Evolutionary conservation across 2,113 vertebrate genomes (phyloP).

Genomic region (Emydura subglobosa): DNA sequence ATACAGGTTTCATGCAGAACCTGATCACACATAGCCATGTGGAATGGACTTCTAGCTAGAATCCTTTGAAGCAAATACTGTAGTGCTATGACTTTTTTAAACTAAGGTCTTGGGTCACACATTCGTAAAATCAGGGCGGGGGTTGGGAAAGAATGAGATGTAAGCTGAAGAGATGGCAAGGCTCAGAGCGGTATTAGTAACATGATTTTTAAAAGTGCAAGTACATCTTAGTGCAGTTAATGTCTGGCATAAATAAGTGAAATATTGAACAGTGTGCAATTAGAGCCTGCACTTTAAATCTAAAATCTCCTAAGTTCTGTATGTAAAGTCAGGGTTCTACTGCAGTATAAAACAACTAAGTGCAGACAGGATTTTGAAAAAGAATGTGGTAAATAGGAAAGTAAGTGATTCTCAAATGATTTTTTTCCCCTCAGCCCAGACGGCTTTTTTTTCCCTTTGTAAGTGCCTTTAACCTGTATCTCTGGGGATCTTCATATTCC

Average conservation of each 20-base stretch:
- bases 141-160: not conserved
- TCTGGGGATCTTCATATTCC: conserved; percentile 6
- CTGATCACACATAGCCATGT: not conserved
- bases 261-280: not conserved
- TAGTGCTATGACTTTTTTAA: not conserved
- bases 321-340: not conserved
- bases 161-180: not conserved
- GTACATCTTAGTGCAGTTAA: rapidly evolving
- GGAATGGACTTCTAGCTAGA: not conserved
- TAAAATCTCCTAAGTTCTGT: not conserved
- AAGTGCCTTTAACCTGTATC: not conserved
- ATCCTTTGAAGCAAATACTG: rapidly evolving
- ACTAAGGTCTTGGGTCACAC: not conserved
- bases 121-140: not conserved
- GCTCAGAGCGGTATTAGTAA: not conserved
- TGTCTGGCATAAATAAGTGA: rapidly evolving
- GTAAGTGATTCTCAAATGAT: conserved; percentile 13
- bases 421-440: not conserved
- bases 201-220: not conserved
- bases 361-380: not conserved
- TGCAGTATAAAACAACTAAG: rapidly evolving
- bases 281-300: not conserved
- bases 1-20: not conserved
- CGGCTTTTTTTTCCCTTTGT: not conserved
- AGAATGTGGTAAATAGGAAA: conserved; percentile 6